A percentile compares a stretch with the other conserved stretches of the same genome.
Evolutionary conservation across 1,140 invertebrate genomes (phyloP).

Genomic region (Drosophila funebris): DNA sequence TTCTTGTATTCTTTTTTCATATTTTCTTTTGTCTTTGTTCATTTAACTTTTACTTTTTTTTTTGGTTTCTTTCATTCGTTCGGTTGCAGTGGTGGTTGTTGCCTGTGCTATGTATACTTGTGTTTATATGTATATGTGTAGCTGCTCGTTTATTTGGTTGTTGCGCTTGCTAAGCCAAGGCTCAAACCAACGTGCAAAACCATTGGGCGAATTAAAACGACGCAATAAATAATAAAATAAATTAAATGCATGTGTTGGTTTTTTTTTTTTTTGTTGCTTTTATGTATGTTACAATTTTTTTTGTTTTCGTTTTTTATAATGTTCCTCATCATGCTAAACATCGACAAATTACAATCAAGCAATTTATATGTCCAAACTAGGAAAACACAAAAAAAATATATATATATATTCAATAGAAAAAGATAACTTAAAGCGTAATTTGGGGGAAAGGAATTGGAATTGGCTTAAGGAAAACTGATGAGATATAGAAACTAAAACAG

Average conservation of each 20-base stretch:
- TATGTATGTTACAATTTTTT: constrained; percentile 25
- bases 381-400: constrained; percentile 2
- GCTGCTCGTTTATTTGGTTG: constrained; percentile 25
- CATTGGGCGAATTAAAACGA: constrained; percentile 9
- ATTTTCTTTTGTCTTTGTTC: background rate
- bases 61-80: constrained; percentile 48
- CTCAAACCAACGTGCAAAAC: constrained; percentile 26
- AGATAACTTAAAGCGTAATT: constrained; percentile 31
- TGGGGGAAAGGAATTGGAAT: constrained; percentile 4
- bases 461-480: constrained; percentile 17
- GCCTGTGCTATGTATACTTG: constrained; percentile 58
- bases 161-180: constrained; percentile 38
- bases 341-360: constrained; percentile 26
- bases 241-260: constrained; percentile 20
- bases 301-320: constrained; percentile 29
- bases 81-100: constrained; percentile 76
- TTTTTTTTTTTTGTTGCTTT: constrained; percentile 19
- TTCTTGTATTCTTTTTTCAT: constrained; percentile 3
- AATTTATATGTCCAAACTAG: constrained; percentile 38
- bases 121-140: constrained; percentile 21
- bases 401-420: constrained; percentile 15
- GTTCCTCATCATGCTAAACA: constrained; percentile 12
- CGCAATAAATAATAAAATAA: constrained; percentile 24
- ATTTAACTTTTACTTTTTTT: too few species aligned
- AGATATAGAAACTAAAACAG: constrained; percentile 36